Conservation (phyloP, 2,888 invertebrate species). For the Aspidiotus rigidus region DNA sequence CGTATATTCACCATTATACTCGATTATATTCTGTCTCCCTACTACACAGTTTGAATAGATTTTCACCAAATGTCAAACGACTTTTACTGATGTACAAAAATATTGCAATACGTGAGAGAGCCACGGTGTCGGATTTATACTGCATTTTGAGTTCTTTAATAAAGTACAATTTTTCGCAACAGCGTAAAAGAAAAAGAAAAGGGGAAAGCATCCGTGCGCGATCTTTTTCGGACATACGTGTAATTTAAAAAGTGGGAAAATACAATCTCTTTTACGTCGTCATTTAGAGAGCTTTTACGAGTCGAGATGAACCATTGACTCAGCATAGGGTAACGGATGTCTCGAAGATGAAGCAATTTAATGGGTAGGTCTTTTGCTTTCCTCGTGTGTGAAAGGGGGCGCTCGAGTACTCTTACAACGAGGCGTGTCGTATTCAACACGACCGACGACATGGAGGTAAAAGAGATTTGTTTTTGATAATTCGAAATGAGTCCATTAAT, state of each 20-base stretch:
- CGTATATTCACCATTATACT: too few species aligned
- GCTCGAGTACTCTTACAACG: not conserved
- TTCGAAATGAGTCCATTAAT: not conserved
- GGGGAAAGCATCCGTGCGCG: not conserved
- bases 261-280: constrained; percentile 25
- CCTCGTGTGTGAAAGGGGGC: not conserved
- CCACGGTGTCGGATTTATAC: too few species aligned
- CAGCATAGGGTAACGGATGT: constrained; percentile 11
- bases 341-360: constrained; percentile 28
- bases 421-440: not conserved
- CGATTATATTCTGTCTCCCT: too few species aligned
- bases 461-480: not conserved
- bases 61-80: too few species aligned
- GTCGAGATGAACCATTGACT: constrained; percentile 18
- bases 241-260: constrained; percentile 2
- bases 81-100: too few species aligned
- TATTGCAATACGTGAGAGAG: too few species aligned
- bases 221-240: not conserved
- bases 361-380: constrained; percentile 7
- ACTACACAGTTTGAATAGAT: too few species aligned
- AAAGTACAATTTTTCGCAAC: too few species aligned
- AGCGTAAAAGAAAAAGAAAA: too few species aligned
- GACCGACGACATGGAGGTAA: not conserved
- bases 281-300: constrained; percentile 28
- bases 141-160: too few species aligned